Evolutionary conservation across 1,140 invertebrate genomes (phyloP), one percentile per base, ranked within the genome.

Genomic region (Sitobion miscanthi): DNA sequence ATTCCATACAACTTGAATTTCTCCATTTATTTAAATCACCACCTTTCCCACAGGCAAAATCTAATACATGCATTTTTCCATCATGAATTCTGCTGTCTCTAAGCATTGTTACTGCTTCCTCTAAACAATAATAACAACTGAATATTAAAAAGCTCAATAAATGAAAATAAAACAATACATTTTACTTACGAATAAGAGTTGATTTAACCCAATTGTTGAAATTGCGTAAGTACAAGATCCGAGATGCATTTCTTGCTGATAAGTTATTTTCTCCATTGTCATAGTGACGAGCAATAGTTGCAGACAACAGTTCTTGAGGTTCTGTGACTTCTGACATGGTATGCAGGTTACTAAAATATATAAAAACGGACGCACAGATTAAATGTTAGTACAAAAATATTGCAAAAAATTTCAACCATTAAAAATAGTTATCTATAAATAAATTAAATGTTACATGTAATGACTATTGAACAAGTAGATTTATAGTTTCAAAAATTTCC

Each of bases 121-220:
- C 95, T 96, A 93, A 54, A 83, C 1, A 92, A 87, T 47, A 35
- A 93, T 21, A 82, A n/a, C 4, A 94, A 52, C 35, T 77, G 1
- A 87, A 23, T 89, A 93, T 42, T 87, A 11, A 45, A 14, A 87
- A 21, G 20, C 11, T 21, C 1, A 45, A 2, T 52, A 52, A 25
- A 87, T 57, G 2, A 77, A 54, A 87, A 35, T 52, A 62, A 54
- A 54, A 83, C 14, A 69, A 87, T n/a, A 8, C 49, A 30, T 9
- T 90, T 45, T n/a, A 95, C 95, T 96, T 95, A 97, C 97, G 96
- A 94, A 99, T 99, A 1, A 99, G 95, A 96, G 98, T 98, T 95
- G 98, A 97, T 96, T 99, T 99, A 20, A 99, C 97, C 99, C 99
- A 99, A 95, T 99, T 99, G 95, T 99, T 99, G 95, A 99, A 99